Evolutionary conservation across 2,888 invertebrate genomes (phyloP).

Genomic region (Conistra vaccinii): DNA sequence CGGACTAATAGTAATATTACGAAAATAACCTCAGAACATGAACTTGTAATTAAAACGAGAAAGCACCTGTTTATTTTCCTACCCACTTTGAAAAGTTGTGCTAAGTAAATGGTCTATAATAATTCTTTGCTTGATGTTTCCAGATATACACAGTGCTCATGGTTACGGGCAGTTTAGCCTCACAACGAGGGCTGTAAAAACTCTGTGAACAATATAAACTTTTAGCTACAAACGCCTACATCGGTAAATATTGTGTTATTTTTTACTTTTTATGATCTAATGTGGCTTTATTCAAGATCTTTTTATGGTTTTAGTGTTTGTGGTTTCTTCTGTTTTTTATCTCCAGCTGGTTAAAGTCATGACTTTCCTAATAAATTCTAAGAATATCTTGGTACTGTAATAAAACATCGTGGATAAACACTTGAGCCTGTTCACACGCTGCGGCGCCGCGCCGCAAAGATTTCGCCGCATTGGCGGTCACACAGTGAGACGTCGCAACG

Average conservation of each 20-base stretch:
- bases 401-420: background rate
- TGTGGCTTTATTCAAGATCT: conserved; percentile 33
- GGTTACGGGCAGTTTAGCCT: conserved; percentile 60
- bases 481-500: too few species aligned
- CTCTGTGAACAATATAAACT: conserved; percentile 51
- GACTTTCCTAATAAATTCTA: conserved; percentile 12
- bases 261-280: conserved; percentile 51
- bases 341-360: background rate
- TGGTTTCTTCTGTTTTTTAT: conserved; percentile 27
- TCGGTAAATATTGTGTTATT: conserved; percentile 45
- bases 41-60: background rate
- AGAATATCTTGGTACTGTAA: background rate
- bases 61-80: conserved; percentile 44
- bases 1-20: background rate
- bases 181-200: conserved; percentile 50
- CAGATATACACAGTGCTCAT: conserved; percentile 57
- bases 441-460: too few species aligned
- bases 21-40: background rate
- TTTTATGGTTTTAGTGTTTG: conserved; percentile 40
- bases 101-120: conserved; percentile 50
- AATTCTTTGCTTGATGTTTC: conserved; percentile 60
- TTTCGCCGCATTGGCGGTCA: too few species aligned
- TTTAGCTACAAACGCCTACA: conserved; percentile 48
- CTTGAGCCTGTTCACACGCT: too few species aligned
- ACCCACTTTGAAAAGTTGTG: conserved; percentile 28